These are phyloP conservation scores for Stictonetta naevosa DNA, from an alignment of 2,113 vertebrate genomes.

Conservation along the genomic window DNA sequence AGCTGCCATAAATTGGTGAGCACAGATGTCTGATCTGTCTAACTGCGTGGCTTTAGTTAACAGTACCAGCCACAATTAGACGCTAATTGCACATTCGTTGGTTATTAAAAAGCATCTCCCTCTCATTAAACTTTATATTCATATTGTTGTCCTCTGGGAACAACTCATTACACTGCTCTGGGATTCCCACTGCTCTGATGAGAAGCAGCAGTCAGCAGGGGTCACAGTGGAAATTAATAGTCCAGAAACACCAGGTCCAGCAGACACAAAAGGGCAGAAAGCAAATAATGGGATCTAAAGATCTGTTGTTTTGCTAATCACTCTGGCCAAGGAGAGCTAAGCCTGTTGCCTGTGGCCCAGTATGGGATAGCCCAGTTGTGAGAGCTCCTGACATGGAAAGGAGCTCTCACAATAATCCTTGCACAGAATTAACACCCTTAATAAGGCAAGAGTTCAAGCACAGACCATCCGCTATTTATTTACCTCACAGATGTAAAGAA, in stretches of 20 bases:
- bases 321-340: neutral
- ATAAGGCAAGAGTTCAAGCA: neutral
- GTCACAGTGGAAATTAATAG: constrained; percentile 46
- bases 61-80: constrained; percentile 57
- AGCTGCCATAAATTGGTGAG: constrained; percentile 63
- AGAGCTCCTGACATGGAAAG: neutral
- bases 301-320: neutral
- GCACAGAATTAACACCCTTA: neutral
- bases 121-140: constrained; percentile 68
- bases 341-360: neutral
- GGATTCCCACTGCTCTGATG: constrained; percentile 33
- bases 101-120: constrained; percentile 46
- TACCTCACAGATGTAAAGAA: neutral
- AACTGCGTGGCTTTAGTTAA: constrained; percentile 56
- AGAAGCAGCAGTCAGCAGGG: constrained; percentile 32
- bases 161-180: neutral
- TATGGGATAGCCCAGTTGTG: neutral
- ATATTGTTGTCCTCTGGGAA: constrained; percentile 47
- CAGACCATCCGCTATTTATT: neutral
- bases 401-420: neutral
- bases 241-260: constrained; percentile 28
- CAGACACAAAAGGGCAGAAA: constrained; percentile 9
- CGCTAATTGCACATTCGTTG: constrained; percentile 27
- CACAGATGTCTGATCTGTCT: constrained; percentile 60
- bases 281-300: constrained; percentile 51